Evolutionary conservation across 2,113 vertebrate species (phyloP).

Genomic region (Lucifuga dentata): DNA sequence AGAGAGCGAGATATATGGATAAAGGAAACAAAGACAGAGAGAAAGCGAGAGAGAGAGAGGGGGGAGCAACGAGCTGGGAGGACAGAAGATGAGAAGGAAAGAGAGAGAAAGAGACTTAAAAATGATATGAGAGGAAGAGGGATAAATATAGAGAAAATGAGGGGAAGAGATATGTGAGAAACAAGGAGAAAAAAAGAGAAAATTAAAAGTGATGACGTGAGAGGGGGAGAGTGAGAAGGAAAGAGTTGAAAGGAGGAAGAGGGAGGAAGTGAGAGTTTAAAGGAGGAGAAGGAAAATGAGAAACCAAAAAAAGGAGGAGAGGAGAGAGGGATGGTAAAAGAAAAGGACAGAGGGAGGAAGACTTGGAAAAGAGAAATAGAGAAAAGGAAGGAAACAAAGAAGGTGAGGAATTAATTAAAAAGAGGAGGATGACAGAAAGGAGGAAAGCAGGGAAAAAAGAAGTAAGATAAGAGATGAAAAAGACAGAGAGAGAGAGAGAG

Average conservation of each 20-base stretch:
- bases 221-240: background rate
- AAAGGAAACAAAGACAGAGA: slow-evolving; percentile 34
- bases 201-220: background rate
- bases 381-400: background rate
- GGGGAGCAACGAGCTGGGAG: slow-evolving; percentile 10
- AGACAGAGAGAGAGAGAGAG: slow-evolving; percentile 1
- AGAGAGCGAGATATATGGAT: slow-evolving; percentile 56
- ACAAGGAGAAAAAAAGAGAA: background rate
- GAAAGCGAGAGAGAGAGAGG: slow-evolving; percentile 7
- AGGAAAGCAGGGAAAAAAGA: background rate
- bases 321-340: background rate
- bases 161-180: slow-evolving; percentile 1
- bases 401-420: background rate
- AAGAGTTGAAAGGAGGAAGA: background rate
- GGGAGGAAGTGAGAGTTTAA: background rate
- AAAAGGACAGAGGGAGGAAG: slow-evolving; percentile 12
- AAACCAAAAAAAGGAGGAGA: background rate
- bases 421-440: slow-evolving; percentile 9
- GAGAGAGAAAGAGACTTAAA: slow-evolving; percentile 34
- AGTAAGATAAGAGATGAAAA: slow-evolving; percentile 6
- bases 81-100: slow-evolving; percentile 34
- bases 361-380: background rate
- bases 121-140: slow-evolving; percentile 44
- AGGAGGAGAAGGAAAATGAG: background rate
- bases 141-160: slow-evolving; percentile 27